A percentile compares a stretch with the other conserved stretches of the same genome.
Conservation (phyloP, 2,888 invertebrate genomes). For the Nemotelus pantherinus region DNA sequence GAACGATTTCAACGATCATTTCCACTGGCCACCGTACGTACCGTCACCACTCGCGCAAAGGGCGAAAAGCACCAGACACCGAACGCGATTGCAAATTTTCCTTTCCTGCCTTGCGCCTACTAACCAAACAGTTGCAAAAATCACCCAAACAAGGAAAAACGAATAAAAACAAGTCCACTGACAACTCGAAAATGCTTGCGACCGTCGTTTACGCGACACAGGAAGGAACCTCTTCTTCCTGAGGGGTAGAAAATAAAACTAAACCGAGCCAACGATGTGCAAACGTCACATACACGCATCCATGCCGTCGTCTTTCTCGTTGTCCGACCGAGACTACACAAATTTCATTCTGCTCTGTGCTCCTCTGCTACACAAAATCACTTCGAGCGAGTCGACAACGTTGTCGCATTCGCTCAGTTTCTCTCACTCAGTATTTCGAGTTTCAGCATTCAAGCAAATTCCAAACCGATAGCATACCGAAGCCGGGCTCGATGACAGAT, state of each 20-base stretch:
- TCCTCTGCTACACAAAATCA: background rate
- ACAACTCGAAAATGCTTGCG: conserved; percentile 30
- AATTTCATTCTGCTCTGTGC: conserved; percentile 6
- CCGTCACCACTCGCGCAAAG: conserved; percentile 29
- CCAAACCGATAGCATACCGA: conserved; percentile 2
- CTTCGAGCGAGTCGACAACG: background rate
- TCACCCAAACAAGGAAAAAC: background rate
- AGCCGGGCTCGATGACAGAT: conserved; percentile 27
- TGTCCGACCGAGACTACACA: conserved; percentile 25
- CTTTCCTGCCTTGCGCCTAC: background rate
- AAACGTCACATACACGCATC: conserved; percentile 54
- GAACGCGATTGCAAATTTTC: conserved; percentile 28
- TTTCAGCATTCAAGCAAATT: background rate
- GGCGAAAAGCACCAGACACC: conserved; percentile 20
- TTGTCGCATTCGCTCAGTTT: background rate
- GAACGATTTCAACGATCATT: conserved; percentile 13
- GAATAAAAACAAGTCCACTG: conserved; percentile 4
- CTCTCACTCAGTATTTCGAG: background rate
- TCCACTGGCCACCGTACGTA: conserved; percentile 21
- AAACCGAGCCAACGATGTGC: conserved; percentile 51
- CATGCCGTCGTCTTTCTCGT: conserved; percentile 32
- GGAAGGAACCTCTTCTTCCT: conserved; percentile 53
- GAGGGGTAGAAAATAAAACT: conserved; percentile 56
- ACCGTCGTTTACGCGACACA: conserved; percentile 41
- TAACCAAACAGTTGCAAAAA: background rate